These are phyloP conservation scores for Sympetrum striolatum DNA, from an alignment of 2,888 invertebrate species.

Conservation along the genomic window DNA sequence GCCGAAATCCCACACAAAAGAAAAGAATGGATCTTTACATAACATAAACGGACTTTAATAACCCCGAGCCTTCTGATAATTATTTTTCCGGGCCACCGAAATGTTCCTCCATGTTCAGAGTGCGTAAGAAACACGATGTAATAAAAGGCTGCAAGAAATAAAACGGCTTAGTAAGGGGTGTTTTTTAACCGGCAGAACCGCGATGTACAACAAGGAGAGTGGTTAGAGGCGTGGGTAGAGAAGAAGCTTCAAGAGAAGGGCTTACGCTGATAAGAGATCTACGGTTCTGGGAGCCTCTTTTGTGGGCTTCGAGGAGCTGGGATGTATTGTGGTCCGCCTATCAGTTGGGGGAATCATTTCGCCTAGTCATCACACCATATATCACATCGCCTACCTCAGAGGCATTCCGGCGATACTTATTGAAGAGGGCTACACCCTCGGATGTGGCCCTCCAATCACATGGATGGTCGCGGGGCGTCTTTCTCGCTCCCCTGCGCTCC, in stretches of 20 bases:
- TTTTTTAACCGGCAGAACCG: neutral
- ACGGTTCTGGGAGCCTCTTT: neutral
- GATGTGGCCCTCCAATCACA: neutral
- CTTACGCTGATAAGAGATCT: slow-evolving; percentile 25
- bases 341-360: slow-evolving; percentile 25
- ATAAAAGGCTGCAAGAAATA: neutral
- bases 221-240: neutral
- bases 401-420: neutral
- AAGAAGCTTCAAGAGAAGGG: neutral
- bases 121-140: neutral
- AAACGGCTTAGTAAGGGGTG: neutral
- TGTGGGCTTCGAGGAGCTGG: neutral
- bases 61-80: neutral
- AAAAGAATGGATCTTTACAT: neutral
- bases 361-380: slow-evolving; percentile 34
- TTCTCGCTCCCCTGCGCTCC: neutral
- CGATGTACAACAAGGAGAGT: neutral
- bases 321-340: neutral
- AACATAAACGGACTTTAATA: neutral
- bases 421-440: neutral
- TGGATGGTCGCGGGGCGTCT: neutral
- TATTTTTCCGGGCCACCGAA: neutral
- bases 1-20: neutral
- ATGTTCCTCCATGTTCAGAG: neutral
- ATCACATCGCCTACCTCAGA: neutral